A percentile compares a stretch with the other conserved stretches of the same genome.
These are phyloP conservation scores for Diarsia dahlii DNA, from an alignment of 2,888 invertebrate species.

Conservation along the genomic window DNA sequence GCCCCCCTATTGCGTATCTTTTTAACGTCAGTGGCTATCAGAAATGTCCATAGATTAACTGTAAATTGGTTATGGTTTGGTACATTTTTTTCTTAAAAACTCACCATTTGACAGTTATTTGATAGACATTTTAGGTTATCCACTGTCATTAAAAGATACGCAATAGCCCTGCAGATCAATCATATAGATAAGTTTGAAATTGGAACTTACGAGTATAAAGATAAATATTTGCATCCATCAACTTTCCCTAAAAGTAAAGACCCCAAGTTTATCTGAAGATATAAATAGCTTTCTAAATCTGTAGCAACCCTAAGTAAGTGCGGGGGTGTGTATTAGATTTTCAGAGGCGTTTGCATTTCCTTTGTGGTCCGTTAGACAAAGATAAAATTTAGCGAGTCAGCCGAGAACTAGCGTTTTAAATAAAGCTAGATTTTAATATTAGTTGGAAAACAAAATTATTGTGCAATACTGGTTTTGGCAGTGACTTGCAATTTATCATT, in stretches of 20 bases:
- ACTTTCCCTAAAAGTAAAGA: neutral
- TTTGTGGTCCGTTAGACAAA: conserved; percentile 36
- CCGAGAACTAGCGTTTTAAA: conserved; percentile 18
- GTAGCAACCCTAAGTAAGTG: conserved; percentile 25
- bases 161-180: no score
- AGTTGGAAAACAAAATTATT: neutral
- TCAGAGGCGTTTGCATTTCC: conserved; percentile 45
- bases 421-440: neutral
- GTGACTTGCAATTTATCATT: neutral
- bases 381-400: conserved; percentile 26
- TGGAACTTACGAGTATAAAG: neutral
- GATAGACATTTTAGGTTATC: no score
- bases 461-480: neutral
- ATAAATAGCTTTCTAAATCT: conserved; percentile 23
- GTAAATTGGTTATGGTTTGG: no score
- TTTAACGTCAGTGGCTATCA: no score
- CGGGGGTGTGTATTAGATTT: conserved; percentile 36
- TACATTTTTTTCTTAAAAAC: no score
- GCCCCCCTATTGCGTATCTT: no score
- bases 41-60: no score
- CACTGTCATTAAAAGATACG: no score
- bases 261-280: neutral
- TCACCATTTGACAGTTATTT: no score
- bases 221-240: neutral
- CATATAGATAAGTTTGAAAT: neutral